phyloP scores from a whole-genome alignment of 2,113 vertebrate species.

The Ancistrus triradiatus region DNA sequence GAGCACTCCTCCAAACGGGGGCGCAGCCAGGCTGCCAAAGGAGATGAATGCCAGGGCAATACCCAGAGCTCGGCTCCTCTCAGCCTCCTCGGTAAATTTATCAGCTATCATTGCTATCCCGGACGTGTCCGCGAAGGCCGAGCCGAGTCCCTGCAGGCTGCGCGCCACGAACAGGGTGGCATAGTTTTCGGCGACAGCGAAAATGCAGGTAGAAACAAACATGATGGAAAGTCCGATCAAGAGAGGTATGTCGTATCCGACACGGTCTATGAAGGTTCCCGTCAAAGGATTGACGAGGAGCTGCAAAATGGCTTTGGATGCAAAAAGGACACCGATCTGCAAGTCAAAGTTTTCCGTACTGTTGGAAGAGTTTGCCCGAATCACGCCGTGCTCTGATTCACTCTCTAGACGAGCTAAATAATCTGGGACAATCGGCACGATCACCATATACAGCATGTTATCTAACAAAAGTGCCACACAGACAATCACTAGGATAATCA shows the following conservation, averaged over 20 bases:
- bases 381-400: slow-evolving; percentile 49
- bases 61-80: slow-evolving; percentile 87
- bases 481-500: slow-evolving; percentile 84
- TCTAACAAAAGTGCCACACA: slow-evolving; percentile 89
- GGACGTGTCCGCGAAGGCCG: slow-evolving; percentile 93
- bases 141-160: slow-evolving; percentile 92
- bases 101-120: slow-evolving; percentile 94
- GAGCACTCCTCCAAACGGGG: slow-evolving; percentile 89
- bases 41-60: slow-evolving; percentile 97
- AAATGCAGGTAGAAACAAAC: slow-evolving; percentile 87
- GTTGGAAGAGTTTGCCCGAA: slow-evolving; percentile 59
- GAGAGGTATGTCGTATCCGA: slow-evolving; percentile 90
- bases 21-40: slow-evolving; percentile 90
- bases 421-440: slow-evolving; percentile 94
- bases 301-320: slow-evolving; percentile 94
- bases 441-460: slow-evolving; percentile 99
- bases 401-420: slow-evolving; percentile 75
- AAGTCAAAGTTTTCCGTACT: slow-evolving; percentile 81
- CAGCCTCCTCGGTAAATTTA: slow-evolving; percentile 81
- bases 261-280: slow-evolving; percentile 91
- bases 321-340: slow-evolving; percentile 93
- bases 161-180: slow-evolving; percentile 85
- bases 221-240: slow-evolving; percentile 87
- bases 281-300: slow-evolving; percentile 90
- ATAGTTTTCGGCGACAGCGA: slow-evolving; percentile 91